Evolutionary conservation across 2,888 invertebrate species (phyloP), one percentile per base, ranked within the genome.

Genomic region (Cheilosia variabilis): DNA sequence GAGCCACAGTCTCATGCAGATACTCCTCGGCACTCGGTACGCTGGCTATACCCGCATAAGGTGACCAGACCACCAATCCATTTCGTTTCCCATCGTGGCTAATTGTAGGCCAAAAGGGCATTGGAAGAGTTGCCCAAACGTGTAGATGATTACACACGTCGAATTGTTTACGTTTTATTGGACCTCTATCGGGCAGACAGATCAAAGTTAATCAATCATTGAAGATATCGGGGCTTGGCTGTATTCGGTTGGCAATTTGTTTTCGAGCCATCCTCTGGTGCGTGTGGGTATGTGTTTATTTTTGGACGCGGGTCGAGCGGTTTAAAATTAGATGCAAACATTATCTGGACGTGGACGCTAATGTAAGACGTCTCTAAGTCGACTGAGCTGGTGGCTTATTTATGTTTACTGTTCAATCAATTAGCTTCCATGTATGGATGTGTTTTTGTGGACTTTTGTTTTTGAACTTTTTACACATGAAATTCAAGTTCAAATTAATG

Each of bases 121-220:
- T 43, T 34, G 31, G 63, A 55, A 37, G 63, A 47, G 41, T 58
- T 58, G 19, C 47, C n/a, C 4, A n/a, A n/a, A 34, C 31, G 22
- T 62, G 17, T 43, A 15, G 41, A 71, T 27, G 6, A 13, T 71
- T 50, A 31, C 31, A 27, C 34, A 41, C 55, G 13, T 66, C 37
- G 22, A 45, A 45, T 73, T 45, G 63, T 37, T 62, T 62, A 53
- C 43, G 15, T 24, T 71, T 58, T 58, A 68, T 76, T 73, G 58
- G 45, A 10, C 58, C 19, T 53, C 52, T 53, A 73, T 79, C 79
- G 37, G 34, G 52, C 31, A 65, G 65, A 66, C 60, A 60, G 60
- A 79, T 79, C 72, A 60, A 65, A 66, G 58, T 60, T 53, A 79
- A 79, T 73, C 73, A 73, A 79, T 79, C 79, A 73, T 37, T 37